Base-by-base conservation (phyloP, 2,113 vertebrate species). In the Barbus barbus region DNA sequence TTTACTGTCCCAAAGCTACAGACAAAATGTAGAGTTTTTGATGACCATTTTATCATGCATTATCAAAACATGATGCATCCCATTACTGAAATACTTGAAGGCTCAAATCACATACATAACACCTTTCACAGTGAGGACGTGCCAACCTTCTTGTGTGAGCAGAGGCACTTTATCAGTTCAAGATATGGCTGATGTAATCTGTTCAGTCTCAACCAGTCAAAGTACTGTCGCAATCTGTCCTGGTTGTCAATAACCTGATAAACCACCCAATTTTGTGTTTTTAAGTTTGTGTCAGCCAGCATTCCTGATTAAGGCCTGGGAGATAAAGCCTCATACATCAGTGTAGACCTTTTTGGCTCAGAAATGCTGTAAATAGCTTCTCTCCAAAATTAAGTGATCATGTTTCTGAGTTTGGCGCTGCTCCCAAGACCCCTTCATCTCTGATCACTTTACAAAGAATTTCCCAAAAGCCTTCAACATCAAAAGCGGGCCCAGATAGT, bases 121-220 rank as follows among this genome's bases (percentile, higher is more conserved):
- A 79, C 20, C n/a, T 41, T 44, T 78, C 18, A 14, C 1, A 60
- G 20, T 60, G 33, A 24, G 33, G 76, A 14, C 31, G 33, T 33
- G 31, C 36, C 33, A 0, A 7, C 48, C 14, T 77, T 58, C 7
- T 18, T 58, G n/a, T 63, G 36, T 1, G 22, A 38, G 33, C n/a
- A 60, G 22, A 65, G 46, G 12, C n/a, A 31, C n/a, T 78, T 63
- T 63, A 79, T 79, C 77, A 46, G 77, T 79, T 63, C 56, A 46
- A 44, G 58, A 79, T 63, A 46, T 41, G 56, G 13, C 38, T 44
- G 20, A 41, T 44, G 71, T 73, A 26, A 73, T 73, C 71, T 73
- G 9, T n/a, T 71, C 20, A 71, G 18, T 38, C 33, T 46, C n/a
- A 74, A 46, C 41, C 12, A 77, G 22, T 20, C 28, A 58, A n/a